Evolutionary conservation across 2,797 vertebrate genomes (phyloP), one percentile per base, ranked within the genome.

Genomic region (Clamator glandarius): DNA sequence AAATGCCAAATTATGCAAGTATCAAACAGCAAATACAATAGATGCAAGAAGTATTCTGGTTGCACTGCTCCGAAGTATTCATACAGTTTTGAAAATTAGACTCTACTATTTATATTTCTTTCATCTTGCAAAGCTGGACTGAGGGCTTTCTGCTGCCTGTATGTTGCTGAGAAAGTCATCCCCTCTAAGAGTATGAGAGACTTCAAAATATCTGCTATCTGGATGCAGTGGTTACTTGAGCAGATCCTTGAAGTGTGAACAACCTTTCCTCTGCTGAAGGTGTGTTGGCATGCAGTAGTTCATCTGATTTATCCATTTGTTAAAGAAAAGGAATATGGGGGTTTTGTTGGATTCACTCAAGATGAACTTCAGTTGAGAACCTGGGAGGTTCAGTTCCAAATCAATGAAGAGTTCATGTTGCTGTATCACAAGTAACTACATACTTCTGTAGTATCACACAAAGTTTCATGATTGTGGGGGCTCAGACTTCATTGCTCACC

Each of bases 301-400:
- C 42, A 7, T 55, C 31, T 33, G 13, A 33, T 23, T 42, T 54
- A 51, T 31, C 58, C 0, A 0, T 18, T 35, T 82, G 26, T 67
- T 33, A 39, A 50, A 67, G 83, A 66, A 81, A 50, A 59, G 6
- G 7, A 41, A 4, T 24, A 20, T 2, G 1, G 0, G 8, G 9
- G 2, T 55, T 90, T 89, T 69, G 12, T 69, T 16, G 25, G 33
- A 50, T 80, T 67, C 15, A 17, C 14, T 76, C 16, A 55, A 79
- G 39, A 48, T 9, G 8, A 75, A 18, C 5, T 50, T 73, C 81
- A 69, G 51, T n/a, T 72, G 52, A 63, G 52, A 81, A 62, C 12
- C 13, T 46, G 33, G 20, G 36, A 61, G 8, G 9, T 41, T 89
- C 50, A 26, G 12, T 68, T 89, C 41, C 31, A 70, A 73, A 70